Evolutionary conservation across 2,888 invertebrate genomes (phyloP), one percentile per base, ranked within the genome.

Genomic region (Drosophila nr. perissopoda): DNA sequence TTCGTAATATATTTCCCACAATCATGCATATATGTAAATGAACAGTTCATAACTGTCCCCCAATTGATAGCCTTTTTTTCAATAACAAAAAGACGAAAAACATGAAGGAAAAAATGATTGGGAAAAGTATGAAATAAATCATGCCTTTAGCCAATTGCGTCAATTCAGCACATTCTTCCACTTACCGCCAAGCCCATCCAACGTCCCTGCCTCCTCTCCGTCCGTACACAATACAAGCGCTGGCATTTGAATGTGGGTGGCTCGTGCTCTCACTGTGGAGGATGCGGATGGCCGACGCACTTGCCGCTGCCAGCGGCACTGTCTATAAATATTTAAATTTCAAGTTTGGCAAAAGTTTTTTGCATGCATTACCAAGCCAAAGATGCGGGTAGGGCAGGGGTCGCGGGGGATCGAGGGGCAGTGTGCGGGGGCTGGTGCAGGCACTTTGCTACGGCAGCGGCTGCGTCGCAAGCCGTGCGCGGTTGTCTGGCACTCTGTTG

Each of bases 81-180:
- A 73, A 34, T 49, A 70, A 54, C 29, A 36, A 52, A 53, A 36
- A 29, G 16, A 52, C 16, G 29, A 42, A 40, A 11, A 57, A 52
- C 27, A 13, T 16, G 25, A 16, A 25, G 45, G 7, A 34, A 38
- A 51, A 75, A 67, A 62, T 77, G 51, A 60, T 69, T 52, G 70
- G 52, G 60, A 73, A 82, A 82, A 78, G 74, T 72, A 73, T 88
- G 82, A 83, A 80, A 91, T 91, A 92, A 91, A 92, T 91, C 92
- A 92, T 91, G 91, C 90, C 90, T 82, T 82, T 83, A 89, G 90
- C 90, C 92, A 91, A 91, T 90, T 92, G 91, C 85, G 90, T 89
- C 90, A 87, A 90, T 91, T 90, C 91, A 91, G 87, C 90, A 78
- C 61, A 80, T 90, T 86, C 75, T 75, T 72, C 53, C 49, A 65